Evolutionary conservation across 2,888 invertebrate genomes (phyloP).

Genomic region (Automeris io): DNA sequence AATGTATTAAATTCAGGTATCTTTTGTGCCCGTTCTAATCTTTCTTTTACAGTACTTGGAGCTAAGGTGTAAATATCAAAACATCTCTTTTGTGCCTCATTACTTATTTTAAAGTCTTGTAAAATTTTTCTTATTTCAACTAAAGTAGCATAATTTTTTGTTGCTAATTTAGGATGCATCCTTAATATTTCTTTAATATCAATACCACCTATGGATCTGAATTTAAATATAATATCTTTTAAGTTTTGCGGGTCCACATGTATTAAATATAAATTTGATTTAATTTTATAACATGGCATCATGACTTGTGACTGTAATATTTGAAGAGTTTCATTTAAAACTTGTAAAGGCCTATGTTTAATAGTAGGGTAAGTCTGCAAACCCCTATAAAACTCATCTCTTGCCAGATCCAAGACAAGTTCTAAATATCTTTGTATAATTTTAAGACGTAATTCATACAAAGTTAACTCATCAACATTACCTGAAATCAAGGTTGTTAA

Average conservation of each 20-base stretch:
- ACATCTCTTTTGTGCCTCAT: slow-evolving; percentile 64
- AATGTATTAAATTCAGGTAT: slow-evolving; percentile 61
- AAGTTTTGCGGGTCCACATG: slow-evolving; percentile 64
- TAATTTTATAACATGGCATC: slow-evolving; percentile 57
- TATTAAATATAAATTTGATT: slow-evolving; percentile 57
- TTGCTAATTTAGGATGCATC: slow-evolving; percentile 56
- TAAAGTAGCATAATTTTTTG: slow-evolving; percentile 42
- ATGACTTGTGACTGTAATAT: slow-evolving; percentile 50
- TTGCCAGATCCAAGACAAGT: slow-evolving; percentile 50
- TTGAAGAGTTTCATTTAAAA: slow-evolving; percentile 52
- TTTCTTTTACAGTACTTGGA: slow-evolving; percentile 49
- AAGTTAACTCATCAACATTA: slow-evolving; percentile 41
- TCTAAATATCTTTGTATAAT: slow-evolving; percentile 65
- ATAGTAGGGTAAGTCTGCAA: slow-evolving; percentile 61
- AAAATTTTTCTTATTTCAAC: slow-evolving; percentile 49
- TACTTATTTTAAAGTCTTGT: slow-evolving; percentile 46
- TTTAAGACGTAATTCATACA: slow-evolving; percentile 51
- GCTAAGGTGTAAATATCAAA: slow-evolving; percentile 60
- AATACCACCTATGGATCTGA: slow-evolving; percentile 54
- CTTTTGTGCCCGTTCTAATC: slow-evolving; percentile 46
- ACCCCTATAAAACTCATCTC: slow-evolving; percentile 54
- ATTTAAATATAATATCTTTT: slow-evolving; percentile 44
- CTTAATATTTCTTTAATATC: slow-evolving; percentile 64
- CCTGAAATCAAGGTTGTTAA: slow-evolving; percentile 54
- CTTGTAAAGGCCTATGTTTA: slow-evolving; percentile 58